Conservation (phyloP, 30 jellyfish, hydroid and myxozoan species). For the Aurelia aurita region DNA sequence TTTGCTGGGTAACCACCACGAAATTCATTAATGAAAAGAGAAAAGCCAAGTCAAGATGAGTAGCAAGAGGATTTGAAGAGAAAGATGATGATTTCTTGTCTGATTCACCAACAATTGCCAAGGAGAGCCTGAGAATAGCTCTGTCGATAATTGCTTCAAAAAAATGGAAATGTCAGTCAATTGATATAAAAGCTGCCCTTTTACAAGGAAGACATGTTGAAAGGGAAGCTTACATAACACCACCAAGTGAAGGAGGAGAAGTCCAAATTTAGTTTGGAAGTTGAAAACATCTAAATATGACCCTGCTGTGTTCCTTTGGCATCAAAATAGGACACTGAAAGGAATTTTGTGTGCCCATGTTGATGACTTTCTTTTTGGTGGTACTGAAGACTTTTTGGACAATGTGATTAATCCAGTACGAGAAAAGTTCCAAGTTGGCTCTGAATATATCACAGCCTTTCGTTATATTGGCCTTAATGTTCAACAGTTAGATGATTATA, state of each 20-base stretch:
- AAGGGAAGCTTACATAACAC: slow-evolving; percentile 52
- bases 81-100: slow-evolving; percentile 10
- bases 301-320: slow-evolving; percentile 22
- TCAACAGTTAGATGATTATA: too few species aligned
- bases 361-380: slow-evolving; percentile 37
- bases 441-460: too few species aligned
- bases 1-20: slow-evolving; percentile 45
- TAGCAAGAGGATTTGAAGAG: slow-evolving; percentile 69
- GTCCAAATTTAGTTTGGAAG: slow-evolving; percentile 18
- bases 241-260: slow-evolving; percentile 62
- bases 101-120: slow-evolving; percentile 64
- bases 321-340: background rate
- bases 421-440: slow-evolving; percentile 6
- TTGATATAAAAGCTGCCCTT: too few species aligned
- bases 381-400: slow-evolving; percentile 1
- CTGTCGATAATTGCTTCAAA: slow-evolving; percentile 13
- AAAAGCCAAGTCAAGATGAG: slow-evolving; percentile 20
- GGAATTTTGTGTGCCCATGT: slow-evolving; percentile 6
- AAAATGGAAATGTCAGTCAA: too few species aligned
- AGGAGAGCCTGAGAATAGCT: slow-evolving; percentile 24
- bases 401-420: slow-evolving; percentile 5
- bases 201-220: too few species aligned
- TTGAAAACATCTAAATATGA: slow-evolving; percentile 15
- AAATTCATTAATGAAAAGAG: background rate
- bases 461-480: too few species aligned